Evolutionary conservation across 2,888 invertebrate genomes (phyloP), one percentile per base, ranked within the genome.

Genomic region (Epirrhoe alternata): DNA sequence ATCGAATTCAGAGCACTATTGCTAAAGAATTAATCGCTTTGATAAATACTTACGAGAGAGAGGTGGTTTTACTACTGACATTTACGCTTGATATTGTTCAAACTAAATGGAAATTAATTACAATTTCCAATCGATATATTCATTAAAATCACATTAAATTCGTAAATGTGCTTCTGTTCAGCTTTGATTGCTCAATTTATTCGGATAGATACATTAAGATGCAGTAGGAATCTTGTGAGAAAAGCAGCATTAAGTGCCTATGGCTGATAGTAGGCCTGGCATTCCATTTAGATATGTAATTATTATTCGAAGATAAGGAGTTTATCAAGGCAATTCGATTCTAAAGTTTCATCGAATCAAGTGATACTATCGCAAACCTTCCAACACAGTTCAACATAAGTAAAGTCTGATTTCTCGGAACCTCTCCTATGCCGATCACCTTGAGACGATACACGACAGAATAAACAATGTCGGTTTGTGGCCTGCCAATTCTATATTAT

Each of bases 1-100:
- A 73, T 73, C 74, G 71, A 72, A 75, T 77, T 68, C 75, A 77
- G 81, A 81, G 72, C 82, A 79, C 42, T 71, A 77, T 83, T 80
- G 75, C 76, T 62, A 70, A 75, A 83, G 57, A 66, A 66, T 69
- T 76, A 74, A 77, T 77, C 71, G 61, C 53, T 66, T 65, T 71
- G 71, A 71, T 70, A 69, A 61, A 64, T 64, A 66, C 45, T 51
- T 61, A 17, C 55, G 49, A 60, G 74, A 71, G 73, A 76, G 72
- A 76, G 72, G 76, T 72, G 69, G 74, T 71, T 68, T 6, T 52
- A 64, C 76, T 64, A 68, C 71, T 76, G 76, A 66, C 76, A 71
- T 76, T 76, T 74, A 63, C 52, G 66, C 50, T 47, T 57, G 33
- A 42, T 66, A 64, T 66, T 56, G 55, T 64, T 51, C 14, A 59